phyloP scores from a whole-genome alignment of 37 sponge, comb jelly and placozoan species.

The Axinella damicornis region DNA sequence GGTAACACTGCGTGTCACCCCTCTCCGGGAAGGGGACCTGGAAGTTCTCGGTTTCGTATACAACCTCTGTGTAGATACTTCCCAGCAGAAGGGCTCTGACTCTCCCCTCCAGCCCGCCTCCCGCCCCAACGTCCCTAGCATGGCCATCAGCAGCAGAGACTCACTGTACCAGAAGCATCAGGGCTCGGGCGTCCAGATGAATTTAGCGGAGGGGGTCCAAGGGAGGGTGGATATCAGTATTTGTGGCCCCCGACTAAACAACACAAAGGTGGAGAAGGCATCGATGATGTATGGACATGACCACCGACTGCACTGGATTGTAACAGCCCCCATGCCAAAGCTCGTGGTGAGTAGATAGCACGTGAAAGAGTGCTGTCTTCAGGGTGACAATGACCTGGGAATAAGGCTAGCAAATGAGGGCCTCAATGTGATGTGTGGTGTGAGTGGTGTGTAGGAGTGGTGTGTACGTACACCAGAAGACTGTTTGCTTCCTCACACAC shows the following conservation, averaged over 20 bases:
- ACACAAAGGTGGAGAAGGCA: conserved; percentile 48
- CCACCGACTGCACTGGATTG: conserved; percentile 77
- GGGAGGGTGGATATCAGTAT: conserved; percentile 55
- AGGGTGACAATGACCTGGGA: too few relatives aligned
- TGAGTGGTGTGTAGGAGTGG: too few relatives aligned
- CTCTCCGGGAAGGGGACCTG: conserved; percentile 61
- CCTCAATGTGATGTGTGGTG: too few relatives aligned
- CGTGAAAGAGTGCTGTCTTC: too few relatives aligned
- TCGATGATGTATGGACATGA: conserved; percentile 68
- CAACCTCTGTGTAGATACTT: conserved; percentile 54
- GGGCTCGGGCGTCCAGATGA: not conserved
- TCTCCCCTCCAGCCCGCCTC: conserved; percentile 19
- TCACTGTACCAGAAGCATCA: conserved; percentile 39
- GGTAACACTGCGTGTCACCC: conserved; percentile 63
- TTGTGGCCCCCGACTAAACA: conserved; percentile 68
- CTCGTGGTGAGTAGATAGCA: conserved; percentile 70
- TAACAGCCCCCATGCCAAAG: conserved; percentile 74
- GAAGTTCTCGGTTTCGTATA: conserved; percentile 61
- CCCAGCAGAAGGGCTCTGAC: not conserved
- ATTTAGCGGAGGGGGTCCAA: conserved; percentile 55
- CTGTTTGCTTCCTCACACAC: too few relatives aligned
- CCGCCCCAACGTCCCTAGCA: conserved; percentile 27
- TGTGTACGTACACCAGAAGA: too few relatives aligned
- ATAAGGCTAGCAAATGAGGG: too few relatives aligned
- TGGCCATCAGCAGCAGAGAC: conserved; percentile 38